A percentile compares a stretch with the other conserved stretches of the same genome.
Evolutionary conservation across 2,113 vertebrate species (phyloP).

Genomic region (Zosterops japonicus): DNA sequence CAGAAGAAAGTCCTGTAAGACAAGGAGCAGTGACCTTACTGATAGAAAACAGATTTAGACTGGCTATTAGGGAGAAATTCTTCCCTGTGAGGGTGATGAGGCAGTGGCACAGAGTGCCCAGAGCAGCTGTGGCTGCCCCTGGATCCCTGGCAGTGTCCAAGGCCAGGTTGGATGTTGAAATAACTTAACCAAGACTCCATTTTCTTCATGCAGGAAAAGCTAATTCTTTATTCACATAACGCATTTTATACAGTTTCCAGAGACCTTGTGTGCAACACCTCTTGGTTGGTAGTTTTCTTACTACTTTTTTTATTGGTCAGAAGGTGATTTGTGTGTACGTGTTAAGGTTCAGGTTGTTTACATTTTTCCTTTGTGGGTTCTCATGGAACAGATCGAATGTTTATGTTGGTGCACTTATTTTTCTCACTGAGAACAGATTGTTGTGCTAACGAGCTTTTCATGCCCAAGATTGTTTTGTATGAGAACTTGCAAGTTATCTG

Average conservation of each 20-base stretch:
- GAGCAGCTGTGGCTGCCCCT: background rate
- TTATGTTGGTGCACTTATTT: background rate
- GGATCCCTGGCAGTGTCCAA: background rate
- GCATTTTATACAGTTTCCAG: background rate
- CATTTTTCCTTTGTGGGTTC: background rate
- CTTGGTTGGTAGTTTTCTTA: background rate
- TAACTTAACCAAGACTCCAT: background rate
- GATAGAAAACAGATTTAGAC: background rate
- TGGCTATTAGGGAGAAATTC: background rate
- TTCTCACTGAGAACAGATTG: background rate
- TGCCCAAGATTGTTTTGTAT: background rate
- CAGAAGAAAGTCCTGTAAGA: background rate
- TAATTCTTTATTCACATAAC: background rate
- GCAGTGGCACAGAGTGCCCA: background rate
- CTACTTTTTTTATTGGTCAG: background rate
- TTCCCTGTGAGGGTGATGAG: background rate
- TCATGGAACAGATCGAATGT: background rate
- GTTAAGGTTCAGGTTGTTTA: background rate
- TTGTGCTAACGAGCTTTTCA: background rate
- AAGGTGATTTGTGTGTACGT: background rate
- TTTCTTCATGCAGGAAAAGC: background rate
- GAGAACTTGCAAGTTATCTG: background rate
- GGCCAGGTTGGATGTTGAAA: background rate
- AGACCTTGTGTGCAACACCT: background rate
- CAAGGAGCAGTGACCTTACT: background rate